These are phyloP conservation scores for Phaethornis superciliosus DNA, from an alignment of 2,113 vertebrate species.

Conservation along the genomic window DNA sequence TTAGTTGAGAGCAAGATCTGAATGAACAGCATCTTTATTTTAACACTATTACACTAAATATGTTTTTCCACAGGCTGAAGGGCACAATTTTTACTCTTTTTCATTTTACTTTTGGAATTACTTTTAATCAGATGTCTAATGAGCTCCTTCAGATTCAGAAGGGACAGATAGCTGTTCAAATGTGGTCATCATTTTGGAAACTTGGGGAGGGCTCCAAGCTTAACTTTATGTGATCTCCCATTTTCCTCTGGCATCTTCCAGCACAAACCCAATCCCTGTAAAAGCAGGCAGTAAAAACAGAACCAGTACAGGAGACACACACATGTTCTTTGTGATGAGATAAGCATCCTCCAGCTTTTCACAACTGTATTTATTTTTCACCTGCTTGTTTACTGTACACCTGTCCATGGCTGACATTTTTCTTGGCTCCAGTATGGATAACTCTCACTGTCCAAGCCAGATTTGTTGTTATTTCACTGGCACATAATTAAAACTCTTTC, in stretches of 20 bases:
- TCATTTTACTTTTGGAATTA: background rate
- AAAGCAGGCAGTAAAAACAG: background rate
- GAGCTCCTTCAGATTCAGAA: background rate
- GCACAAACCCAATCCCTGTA: background rate
- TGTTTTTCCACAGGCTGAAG: background rate
- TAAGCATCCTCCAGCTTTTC: background rate
- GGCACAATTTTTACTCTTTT: background rate
- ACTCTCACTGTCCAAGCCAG: slow-evolving; percentile 15
- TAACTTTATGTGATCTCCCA: background rate
- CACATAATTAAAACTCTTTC: background rate
- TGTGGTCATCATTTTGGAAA: background rate
- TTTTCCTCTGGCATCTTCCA: background rate
- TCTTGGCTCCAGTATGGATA: background rate
- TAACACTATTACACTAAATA: background rate
- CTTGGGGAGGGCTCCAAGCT: background rate
- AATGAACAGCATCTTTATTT: background rate
- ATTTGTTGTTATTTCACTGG: slow-evolving; percentile 29
- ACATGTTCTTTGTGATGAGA: background rate
- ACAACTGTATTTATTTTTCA: background rate
- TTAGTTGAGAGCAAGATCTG: background rate
- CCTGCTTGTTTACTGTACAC: background rate
- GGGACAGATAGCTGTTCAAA: background rate
- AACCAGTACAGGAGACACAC: background rate
- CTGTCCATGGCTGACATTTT: background rate
- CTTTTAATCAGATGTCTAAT: background rate